Percentiles rank a stretch among this genome's conserved stretches.
These are phyloP conservation scores for Palythoa caribaeorum DNA, from an alignment of 92 coral and sea anemone genomes.

Conservation along the genomic window DNA sequence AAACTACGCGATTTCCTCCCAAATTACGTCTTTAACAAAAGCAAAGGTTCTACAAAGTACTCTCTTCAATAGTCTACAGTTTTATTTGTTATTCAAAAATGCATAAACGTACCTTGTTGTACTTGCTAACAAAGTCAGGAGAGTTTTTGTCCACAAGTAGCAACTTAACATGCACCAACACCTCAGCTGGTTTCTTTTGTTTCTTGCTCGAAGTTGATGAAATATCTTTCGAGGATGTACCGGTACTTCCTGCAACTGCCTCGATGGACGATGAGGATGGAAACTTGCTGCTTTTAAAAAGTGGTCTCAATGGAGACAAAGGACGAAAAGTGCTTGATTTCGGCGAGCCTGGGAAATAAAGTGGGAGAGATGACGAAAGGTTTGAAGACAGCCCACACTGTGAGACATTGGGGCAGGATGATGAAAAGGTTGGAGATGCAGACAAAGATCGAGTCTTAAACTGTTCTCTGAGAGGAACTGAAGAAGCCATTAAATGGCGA, in stretches of 20 bases:
- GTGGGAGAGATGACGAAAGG: not conserved
- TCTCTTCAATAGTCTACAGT: too few species aligned
- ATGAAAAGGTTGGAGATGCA: constrained; percentile 72
- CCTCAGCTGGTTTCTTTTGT: constrained; percentile 61
- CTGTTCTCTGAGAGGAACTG: constrained; percentile 65
- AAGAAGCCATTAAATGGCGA: constrained; percentile 90
- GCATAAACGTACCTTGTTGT: constrained; percentile 74
- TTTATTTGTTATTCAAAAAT: not conserved
- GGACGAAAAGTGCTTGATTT: constrained; percentile 69
- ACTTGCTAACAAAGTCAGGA: constrained; percentile 76
- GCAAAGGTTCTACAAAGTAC: too few species aligned
- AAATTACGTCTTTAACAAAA: too few species aligned
- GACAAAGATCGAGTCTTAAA: constrained; percentile 70
- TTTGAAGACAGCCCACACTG: constrained; percentile 74
- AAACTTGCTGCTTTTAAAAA: constrained; percentile 74
- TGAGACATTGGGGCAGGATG: constrained; percentile 95
- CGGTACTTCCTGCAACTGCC: constrained; percentile 56
- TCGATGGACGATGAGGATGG: constrained; percentile 71
- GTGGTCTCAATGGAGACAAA: constrained; percentile 91
- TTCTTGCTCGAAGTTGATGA: constrained; percentile 35
- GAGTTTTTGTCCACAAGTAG: constrained; percentile 80
- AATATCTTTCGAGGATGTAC: constrained; percentile 30
- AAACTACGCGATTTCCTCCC: too few species aligned
- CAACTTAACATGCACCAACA: constrained; percentile 75
- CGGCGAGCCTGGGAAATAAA: constrained; percentile 58